Percentiles rank a stretch among this genome's conserved stretches.
Evolutionary conservation across 2,797 vertebrate genomes (phyloP).

Genomic region (Neopelma chrysocephalum): DNA sequence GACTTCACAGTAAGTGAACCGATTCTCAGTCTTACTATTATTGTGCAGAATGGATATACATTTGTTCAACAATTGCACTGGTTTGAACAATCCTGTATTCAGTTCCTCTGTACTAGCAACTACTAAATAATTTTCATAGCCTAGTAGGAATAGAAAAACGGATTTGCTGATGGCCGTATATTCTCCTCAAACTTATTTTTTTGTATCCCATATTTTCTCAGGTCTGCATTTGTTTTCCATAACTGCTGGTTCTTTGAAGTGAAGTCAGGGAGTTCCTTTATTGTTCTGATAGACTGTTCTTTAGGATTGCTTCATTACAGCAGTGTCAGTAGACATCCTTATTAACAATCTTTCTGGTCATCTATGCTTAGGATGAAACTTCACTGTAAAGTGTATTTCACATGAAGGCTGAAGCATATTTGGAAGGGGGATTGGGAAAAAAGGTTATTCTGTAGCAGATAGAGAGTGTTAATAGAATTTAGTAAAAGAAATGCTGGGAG

Average conservation of each 20-base stretch:
- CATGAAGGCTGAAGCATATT: background rate
- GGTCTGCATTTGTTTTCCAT: background rate
- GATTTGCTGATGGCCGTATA: background rate
- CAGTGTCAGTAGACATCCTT: background rate
- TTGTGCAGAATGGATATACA: background rate
- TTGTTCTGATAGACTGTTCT: background rate
- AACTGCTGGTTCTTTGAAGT: background rate
- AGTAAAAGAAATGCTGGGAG: background rate
- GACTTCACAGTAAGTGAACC: background rate
- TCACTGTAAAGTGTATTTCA: background rate
- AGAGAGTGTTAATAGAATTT: background rate
- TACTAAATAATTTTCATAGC: background rate
- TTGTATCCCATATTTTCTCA: background rate
- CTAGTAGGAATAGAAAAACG: background rate
- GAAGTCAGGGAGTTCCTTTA: background rate
- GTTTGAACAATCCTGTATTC: background rate
- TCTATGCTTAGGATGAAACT: background rate
- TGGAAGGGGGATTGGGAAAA: background rate
- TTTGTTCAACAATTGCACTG: background rate
- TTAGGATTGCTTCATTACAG: background rate
- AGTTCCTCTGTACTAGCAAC: background rate
- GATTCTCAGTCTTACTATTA: background rate
- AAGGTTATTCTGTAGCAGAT: background rate
- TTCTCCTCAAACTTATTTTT: background rate
- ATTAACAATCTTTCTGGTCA: background rate